These are phyloP conservation scores for Ligdia adustata DNA, from an alignment of 2,888 invertebrate species.

Conservation along the genomic window DNA sequence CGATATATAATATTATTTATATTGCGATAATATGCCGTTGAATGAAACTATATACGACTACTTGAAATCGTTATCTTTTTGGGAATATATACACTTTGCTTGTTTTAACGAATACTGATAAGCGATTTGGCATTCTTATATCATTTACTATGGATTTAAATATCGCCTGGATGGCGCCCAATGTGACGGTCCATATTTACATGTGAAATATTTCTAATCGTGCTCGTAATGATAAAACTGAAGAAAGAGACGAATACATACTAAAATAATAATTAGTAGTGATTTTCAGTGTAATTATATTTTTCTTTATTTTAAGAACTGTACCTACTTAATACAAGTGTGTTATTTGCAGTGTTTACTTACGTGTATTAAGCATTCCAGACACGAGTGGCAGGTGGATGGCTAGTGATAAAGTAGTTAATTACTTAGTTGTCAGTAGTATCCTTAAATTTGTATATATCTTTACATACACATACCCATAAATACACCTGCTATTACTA, in stretches of 20 bases:
- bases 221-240: slow-evolving; percentile 17
- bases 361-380: too few species aligned
- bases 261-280: slow-evolving; percentile 30
- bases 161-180: slow-evolving; percentile 42
- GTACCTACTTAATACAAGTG: too few species aligned
- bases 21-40: slow-evolving; percentile 29
- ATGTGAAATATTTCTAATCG: slow-evolving; percentile 20
- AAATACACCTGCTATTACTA: too few species aligned
- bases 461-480: too few species aligned
- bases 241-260: slow-evolving; percentile 16
- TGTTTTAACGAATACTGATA: slow-evolving; percentile 53
- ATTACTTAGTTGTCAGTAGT: too few species aligned
- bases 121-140: slow-evolving; percentile 44
- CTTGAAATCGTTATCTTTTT: slow-evolving; percentile 30
- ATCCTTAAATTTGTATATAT: too few species aligned
- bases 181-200: slow-evolving; percentile 21
- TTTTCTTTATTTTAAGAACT: too few species aligned
- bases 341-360: too few species aligned
- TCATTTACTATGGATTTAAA: slow-evolving; percentile 48
- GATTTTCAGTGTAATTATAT: too few species aligned
- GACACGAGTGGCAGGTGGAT: too few species aligned
- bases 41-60: slow-evolving; percentile 31
- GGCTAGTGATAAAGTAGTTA: too few species aligned
- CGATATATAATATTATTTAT: slow-evolving; percentile 26
- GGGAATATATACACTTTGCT: slow-evolving; percentile 37